Evolutionary conservation across 2,113 vertebrate species (phyloP), one percentile per base, ranked within the genome.

Genomic region (Coptodon rendalli): DNA sequence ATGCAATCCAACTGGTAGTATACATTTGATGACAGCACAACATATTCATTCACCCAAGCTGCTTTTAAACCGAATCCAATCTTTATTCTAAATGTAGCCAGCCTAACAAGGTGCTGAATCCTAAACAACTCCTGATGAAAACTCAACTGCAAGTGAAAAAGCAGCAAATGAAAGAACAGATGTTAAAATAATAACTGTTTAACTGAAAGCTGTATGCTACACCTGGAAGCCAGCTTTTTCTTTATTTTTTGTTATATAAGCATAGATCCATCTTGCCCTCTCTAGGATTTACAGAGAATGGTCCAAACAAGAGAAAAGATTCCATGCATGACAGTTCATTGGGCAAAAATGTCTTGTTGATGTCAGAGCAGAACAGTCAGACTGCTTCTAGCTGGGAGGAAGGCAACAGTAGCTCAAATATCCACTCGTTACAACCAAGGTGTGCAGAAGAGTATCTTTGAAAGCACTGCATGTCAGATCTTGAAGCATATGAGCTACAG

Each of bases 381-480:
- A 48, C 43, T 76, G 4, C 24, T 29, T 29, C 14, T 27, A 45
- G 68, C 68, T 73, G 68, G 14, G 14, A 73, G 22, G 14, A 73
- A 29, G 22, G 22, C 27, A 3, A 73, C 40, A 73, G 68, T 17
- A 48, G 14, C 40, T 76, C 68, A 68, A 68, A 68, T 29, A 48
- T 48, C 22, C 40, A 29, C 24, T 76, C 48, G 68, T 48, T 17
- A 76, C 68, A 48, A 48, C 22, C 40, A 6, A 27, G 40, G 22
- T 48, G 24, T 48, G 40, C 40, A 76, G 68, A 76, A 76, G 24
- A 76, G 68, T 1, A 48, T 76, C 40, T 48, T 16, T 76, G 40
- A 76, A 48, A 27, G 68, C 0, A 5, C 61, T 0, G 1, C 68
- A 29, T 27, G 40, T 48, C 68, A 76, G 48, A 76, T 17, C 5